Conservation (phyloP, 2,113 vertebrate species). For the Pituophis catenifer region DNA sequence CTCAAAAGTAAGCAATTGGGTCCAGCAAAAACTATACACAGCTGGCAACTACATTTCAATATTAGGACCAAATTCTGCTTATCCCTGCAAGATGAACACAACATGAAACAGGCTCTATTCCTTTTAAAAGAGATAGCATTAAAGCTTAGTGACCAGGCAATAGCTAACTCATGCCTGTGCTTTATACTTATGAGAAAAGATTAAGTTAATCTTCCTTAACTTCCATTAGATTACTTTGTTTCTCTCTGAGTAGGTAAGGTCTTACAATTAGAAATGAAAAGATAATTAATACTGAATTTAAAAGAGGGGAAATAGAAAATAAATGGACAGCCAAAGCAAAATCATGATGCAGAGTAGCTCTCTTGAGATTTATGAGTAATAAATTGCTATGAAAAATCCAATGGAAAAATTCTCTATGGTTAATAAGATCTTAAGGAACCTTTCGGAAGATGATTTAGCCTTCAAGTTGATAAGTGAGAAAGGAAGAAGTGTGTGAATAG, state of each 20-base stretch:
- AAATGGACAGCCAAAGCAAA: not conserved
- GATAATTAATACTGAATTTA: not conserved
- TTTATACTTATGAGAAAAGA: slow-evolving; percentile 2
- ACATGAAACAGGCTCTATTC: not conserved
- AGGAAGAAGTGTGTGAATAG: slow-evolving; percentile 6
- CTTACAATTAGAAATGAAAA: not conserved
- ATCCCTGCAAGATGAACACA: not conserved
- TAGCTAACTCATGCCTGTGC: too few species aligned
- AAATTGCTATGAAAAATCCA: slow-evolving; percentile 11
- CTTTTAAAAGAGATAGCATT: not conserved
- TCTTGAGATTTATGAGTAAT: not conserved
- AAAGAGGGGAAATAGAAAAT: not conserved
- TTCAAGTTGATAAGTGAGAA: slow-evolving; percentile 5
- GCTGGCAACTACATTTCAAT: not conserved
- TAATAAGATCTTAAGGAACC: slow-evolving; percentile 36
- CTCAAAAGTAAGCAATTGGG: not conserved
- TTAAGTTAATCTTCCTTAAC: not conserved
- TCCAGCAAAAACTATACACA: not conserved
- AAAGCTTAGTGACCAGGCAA: not conserved
- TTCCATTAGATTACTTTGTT: not conserved
- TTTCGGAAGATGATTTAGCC: slow-evolving; percentile 1
- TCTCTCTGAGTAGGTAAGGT: not conserved
- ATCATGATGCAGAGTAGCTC: not conserved
- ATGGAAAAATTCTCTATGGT: not conserved
- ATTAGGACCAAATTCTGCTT: not conserved